Conservation (phyloP, 2,888 invertebrate genomes). For the Homarus gammarus region DNA sequence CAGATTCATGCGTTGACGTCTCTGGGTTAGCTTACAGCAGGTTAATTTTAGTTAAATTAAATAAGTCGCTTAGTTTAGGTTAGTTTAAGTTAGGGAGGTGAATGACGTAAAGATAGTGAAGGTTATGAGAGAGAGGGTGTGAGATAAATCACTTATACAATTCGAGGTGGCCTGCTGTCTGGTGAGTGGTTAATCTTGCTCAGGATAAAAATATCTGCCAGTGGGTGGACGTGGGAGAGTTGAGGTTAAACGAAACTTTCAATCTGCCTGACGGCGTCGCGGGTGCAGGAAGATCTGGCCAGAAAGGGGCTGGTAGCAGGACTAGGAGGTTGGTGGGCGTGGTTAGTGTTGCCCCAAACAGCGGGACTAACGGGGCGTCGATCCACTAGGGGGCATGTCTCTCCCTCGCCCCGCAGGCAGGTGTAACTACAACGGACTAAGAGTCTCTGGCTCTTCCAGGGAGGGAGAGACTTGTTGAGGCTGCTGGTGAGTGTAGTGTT, state of each 20-base stretch:
- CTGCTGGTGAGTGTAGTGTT: conserved; percentile 17
- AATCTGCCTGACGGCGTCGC: conserved; percentile 21
- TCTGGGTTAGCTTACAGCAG: no score
- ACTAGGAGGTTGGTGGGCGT: conserved; percentile 10
- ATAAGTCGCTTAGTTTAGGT: no score
- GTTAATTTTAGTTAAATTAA: no score
- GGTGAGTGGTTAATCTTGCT: no score
- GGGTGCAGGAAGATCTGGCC: conserved; percentile 35
- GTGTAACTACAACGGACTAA: conserved; percentile 51
- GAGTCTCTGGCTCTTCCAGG: conserved; percentile 53
- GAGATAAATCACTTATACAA: no score
- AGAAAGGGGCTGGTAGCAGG: conserved; percentile 49
- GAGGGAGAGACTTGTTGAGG: conserved; percentile 21
- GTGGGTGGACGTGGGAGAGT: no score
- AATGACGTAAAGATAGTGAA: no score
- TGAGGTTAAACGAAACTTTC: conserved; percentile 53
- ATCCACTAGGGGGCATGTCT: conserved; percentile 46
- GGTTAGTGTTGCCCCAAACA: conserved; percentile 35
- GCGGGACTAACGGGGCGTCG: conserved; percentile 14
- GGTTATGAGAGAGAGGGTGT: no score
- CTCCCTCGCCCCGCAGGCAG: conserved; percentile 40
- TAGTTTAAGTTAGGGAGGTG: no score
- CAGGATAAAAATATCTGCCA: no score
- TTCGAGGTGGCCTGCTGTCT: no score
- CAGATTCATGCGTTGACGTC: no score